These are phyloP conservation scores for Hapalemur alaotrensis DNA, from an alignment of 2,797 vertebrate species.

Conservation along the genomic window DNA sequence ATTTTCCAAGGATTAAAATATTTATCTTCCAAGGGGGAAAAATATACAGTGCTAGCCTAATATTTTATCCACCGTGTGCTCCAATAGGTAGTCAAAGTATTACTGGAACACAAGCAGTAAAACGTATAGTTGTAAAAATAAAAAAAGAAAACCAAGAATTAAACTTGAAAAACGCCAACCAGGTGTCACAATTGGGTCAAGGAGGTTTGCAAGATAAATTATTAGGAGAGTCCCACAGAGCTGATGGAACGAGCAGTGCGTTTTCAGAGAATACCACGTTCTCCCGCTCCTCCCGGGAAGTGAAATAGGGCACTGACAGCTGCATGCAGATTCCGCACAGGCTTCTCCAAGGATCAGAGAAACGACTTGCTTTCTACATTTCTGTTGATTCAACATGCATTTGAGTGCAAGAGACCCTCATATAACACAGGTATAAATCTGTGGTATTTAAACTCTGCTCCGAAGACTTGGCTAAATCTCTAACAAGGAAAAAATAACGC, in stretches of 20 bases:
- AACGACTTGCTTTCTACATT: neutral
- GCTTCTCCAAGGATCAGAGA: neutral
- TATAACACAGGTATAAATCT: neutral
- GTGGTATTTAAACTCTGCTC: neutral
- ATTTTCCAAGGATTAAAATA: neutral
- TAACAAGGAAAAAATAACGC: accelerated
- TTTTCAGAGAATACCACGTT: neutral
- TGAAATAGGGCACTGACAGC: accelerated
- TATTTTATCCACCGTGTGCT: neutral
- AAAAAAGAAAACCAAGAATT: neutral
- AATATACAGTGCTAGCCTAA: neutral
- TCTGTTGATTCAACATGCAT: neutral
- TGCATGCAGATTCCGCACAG: accelerated
- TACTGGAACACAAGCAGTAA: neutral
- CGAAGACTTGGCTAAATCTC: neutral
- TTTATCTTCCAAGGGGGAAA: neutral
- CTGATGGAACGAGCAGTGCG: accelerated
- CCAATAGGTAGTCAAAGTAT: neutral
- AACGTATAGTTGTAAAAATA: neutral
- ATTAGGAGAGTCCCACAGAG: accelerated
- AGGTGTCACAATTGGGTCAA: accelerated
- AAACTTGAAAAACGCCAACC: neutral
- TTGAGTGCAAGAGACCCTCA: neutral
- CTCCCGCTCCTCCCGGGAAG: accelerated
- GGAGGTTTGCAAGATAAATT: neutral